These are phyloP conservation scores for Pipa parva DNA, from an alignment of 2,113 vertebrate species.

Conservation along the genomic window DNA sequence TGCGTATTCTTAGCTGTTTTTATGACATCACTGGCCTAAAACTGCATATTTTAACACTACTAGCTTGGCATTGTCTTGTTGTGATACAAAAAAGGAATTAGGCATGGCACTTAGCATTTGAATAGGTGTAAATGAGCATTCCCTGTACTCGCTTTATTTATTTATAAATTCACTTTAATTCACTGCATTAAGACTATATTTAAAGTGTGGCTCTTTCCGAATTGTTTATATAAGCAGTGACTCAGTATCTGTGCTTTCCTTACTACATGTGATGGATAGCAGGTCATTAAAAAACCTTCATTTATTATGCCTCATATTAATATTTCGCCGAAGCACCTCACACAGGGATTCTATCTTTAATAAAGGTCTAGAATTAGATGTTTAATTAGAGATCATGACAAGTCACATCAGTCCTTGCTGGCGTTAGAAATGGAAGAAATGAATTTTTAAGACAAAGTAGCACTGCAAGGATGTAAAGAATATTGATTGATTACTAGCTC, in stretches of 20 bases:
- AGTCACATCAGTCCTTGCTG: neutral
- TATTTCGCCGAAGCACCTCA: conserved; percentile 13
- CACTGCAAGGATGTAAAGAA: neutral
- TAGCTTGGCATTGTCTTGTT: too few species aligned
- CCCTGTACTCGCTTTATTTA: too few species aligned
- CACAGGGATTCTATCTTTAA: conserved; percentile 10
- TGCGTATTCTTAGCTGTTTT: too few species aligned
- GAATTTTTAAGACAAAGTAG: neutral
- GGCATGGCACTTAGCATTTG: too few species aligned
- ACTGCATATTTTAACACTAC: too few species aligned
- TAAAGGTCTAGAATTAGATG: conserved; percentile 19
- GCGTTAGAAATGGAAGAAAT: conserved; percentile 2
- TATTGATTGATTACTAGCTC: conserved; percentile 2
- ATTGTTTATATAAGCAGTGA: neutral
- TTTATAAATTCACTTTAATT: too few species aligned
- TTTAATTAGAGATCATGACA: conserved; percentile 25
- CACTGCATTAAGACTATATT: neutral
- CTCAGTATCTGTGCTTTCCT: neutral
- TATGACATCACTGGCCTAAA: too few species aligned
- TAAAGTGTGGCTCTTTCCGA: neutral
- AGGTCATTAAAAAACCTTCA: conserved; percentile 10
- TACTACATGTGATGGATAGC: neutral
- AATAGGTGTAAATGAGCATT: too few species aligned
- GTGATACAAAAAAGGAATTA: too few species aligned
- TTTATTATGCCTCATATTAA: conserved; percentile 11